Evolutionary conservation across 2,113 vertebrate species (phyloP).

Genomic region (Otolemur garnettii): DNA sequence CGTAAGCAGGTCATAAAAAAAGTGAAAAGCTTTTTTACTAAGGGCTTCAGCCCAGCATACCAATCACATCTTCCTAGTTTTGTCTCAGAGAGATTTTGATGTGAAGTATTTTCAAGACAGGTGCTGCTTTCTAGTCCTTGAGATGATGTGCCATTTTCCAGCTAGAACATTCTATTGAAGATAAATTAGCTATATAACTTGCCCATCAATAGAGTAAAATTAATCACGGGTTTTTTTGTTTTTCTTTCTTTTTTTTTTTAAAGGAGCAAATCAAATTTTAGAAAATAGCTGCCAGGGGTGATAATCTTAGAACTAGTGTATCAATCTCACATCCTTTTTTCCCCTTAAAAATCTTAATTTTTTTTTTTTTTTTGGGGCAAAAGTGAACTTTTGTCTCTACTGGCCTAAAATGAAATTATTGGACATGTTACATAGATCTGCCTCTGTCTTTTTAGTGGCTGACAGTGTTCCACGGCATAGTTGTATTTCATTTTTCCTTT

Average conservation of each 20-base stretch:
- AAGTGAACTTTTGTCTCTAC: neutral
- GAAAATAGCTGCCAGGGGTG: neutral
- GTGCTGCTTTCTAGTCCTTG: neutral
- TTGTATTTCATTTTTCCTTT: neutral
- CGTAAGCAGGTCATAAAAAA: neutral
- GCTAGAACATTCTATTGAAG: neutral
- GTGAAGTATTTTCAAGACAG: slow-evolving; percentile 21
- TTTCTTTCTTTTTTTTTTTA: neutral
- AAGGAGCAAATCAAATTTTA: neutral
- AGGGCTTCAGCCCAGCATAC: neutral
- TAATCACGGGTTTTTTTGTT: neutral
- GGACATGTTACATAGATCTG: neutral
- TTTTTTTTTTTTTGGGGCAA: neutral
- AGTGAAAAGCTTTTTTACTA: neutral
- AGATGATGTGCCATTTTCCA: neutral
- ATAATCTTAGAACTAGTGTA: slow-evolving; percentile 11
- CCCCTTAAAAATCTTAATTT: neutral
- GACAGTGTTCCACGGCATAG: fast-evolving
- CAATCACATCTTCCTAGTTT: neutral
- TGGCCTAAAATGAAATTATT: neutral
- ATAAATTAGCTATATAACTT: neutral
- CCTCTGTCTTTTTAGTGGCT: neutral
- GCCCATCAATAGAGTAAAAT: neutral
- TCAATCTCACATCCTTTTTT: neutral
- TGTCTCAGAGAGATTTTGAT: neutral